Base-by-base conservation (phyloP, 2,888 invertebrate species). In the Agrochola lychnidis region DNA sequence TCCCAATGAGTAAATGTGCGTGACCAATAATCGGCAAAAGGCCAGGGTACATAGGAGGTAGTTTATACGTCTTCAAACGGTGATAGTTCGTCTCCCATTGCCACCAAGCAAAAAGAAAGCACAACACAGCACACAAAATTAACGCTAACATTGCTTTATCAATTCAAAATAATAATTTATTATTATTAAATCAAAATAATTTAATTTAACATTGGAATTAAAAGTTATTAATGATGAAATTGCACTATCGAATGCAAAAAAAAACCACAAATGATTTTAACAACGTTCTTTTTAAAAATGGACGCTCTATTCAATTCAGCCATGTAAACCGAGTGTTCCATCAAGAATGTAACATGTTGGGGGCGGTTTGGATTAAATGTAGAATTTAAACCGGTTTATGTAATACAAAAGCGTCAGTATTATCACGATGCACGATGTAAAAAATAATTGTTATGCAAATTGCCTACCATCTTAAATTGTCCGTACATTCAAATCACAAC, bases 21-120 rank as follows among this genome's bases (percentile, higher is more conserved):
- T 92, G 92, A 4, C 92, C 93, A 40, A 93, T 87, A 0, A 92
- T 76, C 0, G 92, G 92, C 61, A 90, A 51, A 0, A 79, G 61
- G 0, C 92, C 91, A 9, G 91, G 91, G 42, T 85, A 84, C 42
- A 86, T 73, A 6, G 64, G 91, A 79, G 36, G 91, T 74, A 85
- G 68, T 4, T 86, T 85, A 56, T 66, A 45, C 2, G 42, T 51
- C 42, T 83, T 86, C 19, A 84, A 25, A 3, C 68, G 76, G 48
- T 73, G 73, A 70, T 81, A 85, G 36, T 73, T 79, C 9, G 19
- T 53, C 19, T 68, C 66, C 87, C 87, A 85, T 77, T 79, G 69
- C 81, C 85, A 85, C 82, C 82, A 86, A 19, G 64, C 66, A 61
- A 73, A 84, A 0, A 86, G 14, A 73, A 86, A 81, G 48, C 75